A percentile compares a stretch with the other conserved stretches of the same genome.
Conservation (phyloP, 2,797 vertebrate species). For the Acanthurus lineatus region DNA sequence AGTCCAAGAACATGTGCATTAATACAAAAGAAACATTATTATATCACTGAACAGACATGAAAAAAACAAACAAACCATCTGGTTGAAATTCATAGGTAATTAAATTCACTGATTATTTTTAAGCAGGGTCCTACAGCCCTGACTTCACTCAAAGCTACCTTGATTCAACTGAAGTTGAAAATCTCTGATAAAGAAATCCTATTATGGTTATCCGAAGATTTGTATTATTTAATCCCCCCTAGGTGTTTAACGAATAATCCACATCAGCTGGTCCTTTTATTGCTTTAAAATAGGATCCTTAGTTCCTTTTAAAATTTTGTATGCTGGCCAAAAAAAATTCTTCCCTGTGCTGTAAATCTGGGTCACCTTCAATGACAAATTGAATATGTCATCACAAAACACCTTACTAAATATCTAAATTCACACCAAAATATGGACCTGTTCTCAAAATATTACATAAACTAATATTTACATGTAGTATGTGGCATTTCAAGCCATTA, state of each 20-base stretch:
- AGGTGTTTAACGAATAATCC: no score
- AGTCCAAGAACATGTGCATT: not conserved
- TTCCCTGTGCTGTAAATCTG: not conserved
- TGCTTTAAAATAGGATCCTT: not conserved
- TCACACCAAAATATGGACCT: not conserved
- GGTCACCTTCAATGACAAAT: not conserved
- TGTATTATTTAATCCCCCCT: not conserved
- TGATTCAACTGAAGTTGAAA: conserved; percentile 12
- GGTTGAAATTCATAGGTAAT: not conserved
- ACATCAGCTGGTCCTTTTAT: not conserved
- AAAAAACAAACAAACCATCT: not conserved
- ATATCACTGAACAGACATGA: not conserved
- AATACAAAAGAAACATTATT: not conserved
- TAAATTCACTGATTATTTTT: conserved; percentile 1
- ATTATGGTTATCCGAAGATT: conserved; percentile 6
- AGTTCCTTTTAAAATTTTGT: conserved; percentile 1
- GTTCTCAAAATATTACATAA: not conserved
- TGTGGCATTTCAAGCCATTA: not conserved
- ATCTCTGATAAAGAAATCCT: conserved; percentile 9
- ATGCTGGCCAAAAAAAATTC: not conserved
- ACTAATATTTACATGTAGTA: not conserved
- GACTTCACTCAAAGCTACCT: not conserved
- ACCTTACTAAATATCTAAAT: not conserved
- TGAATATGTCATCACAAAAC: not conserved
- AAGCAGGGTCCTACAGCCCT: not conserved